phyloP scores from a whole-genome alignment of 2,797 vertebrate species.

The Coregonus suidteri region DNA sequence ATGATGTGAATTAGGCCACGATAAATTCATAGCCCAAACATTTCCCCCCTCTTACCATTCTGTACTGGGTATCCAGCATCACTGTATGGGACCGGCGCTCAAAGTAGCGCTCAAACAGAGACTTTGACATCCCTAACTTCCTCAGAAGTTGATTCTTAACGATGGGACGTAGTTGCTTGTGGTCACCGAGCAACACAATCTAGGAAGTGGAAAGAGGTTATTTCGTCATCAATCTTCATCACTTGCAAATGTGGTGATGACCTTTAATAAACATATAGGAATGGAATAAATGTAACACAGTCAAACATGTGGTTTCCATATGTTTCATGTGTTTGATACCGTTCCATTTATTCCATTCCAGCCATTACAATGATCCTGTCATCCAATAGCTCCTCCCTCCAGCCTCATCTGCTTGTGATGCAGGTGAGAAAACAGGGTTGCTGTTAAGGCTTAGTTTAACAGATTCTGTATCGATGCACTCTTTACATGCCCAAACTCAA shows the following conservation, averaged over 20 bases:
- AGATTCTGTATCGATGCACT: background rate
- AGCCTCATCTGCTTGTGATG: background rate
- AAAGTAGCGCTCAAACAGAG: slow-evolving; percentile 87
- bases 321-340: too few relatives aligned
- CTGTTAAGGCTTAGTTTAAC: background rate
- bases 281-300: too few relatives aligned
- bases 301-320: too few relatives aligned
- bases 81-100: slow-evolving; percentile 37
- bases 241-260: background rate
- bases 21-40: background rate
- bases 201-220: slow-evolving; percentile 45
- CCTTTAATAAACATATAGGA: background rate
- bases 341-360: too few relatives aligned
- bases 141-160: slow-evolving; percentile 74
- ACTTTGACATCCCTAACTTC: slow-evolving; percentile 82
- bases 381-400: too few relatives aligned
- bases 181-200: slow-evolving; percentile 91
- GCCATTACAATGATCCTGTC: too few relatives aligned
- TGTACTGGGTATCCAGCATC: slow-evolving; percentile 88
- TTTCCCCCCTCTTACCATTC: slow-evolving; percentile 79
- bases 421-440: background rate
- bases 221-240: background rate
- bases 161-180: slow-evolving; percentile 86
- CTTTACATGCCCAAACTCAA: background rate
- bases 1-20: background rate